Evolutionary conservation across 2,797 vertebrate species (phyloP), one percentile per base, ranked within the genome.

Genomic region (Furcifer pardalis): DNA sequence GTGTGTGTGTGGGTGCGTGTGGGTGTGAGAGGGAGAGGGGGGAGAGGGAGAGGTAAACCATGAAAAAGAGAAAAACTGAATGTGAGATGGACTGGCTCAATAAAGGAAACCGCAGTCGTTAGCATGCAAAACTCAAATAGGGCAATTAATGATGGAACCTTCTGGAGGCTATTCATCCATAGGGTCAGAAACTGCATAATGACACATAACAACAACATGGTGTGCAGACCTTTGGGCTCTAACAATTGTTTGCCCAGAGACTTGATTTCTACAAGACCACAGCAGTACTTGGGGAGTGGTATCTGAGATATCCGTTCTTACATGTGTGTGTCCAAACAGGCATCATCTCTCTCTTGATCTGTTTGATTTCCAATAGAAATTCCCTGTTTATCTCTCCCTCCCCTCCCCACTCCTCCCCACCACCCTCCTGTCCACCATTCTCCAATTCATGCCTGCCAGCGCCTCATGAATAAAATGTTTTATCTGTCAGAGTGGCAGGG

Each of bases 401-500:
- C 35, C n/a, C 13, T 2, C 2, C 49, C 35, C 27, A 40, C 8
- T 23, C 79, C 81, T 42, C 71, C 69, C 32, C 40, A 42, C 82
- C 74, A 17, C 0, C 1, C 37, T 82, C 44, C 89, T 85, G 77
- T 42, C 0, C 1, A 63, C 37, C 80, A 81, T 79, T 59, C 77
- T 79, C 85, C 7, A 62, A 60, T 9, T 0, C 35, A 86, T 87
- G 89, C 89, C 90, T 90, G 79, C 89, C 85, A 83, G 85, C 91
- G 87, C 90, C 82, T 40, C 91, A 85, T 90, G 92, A 89, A 89
- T 88, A 84, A 90, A 89, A 77, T 69, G 79, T 77, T 88, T 94
- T 95, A 95, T 95, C 95, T 93, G 84, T 63, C 2, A 19, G 83
- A 92, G 87, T 89, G 89, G 90, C 93, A 92, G 90, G 88, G 87